A percentile compares a stretch with the other conserved stretches of the same genome.
Evolutionary conservation across 2,797 vertebrate species (phyloP).

Genomic region (Borostomias antarcticus): DNA sequence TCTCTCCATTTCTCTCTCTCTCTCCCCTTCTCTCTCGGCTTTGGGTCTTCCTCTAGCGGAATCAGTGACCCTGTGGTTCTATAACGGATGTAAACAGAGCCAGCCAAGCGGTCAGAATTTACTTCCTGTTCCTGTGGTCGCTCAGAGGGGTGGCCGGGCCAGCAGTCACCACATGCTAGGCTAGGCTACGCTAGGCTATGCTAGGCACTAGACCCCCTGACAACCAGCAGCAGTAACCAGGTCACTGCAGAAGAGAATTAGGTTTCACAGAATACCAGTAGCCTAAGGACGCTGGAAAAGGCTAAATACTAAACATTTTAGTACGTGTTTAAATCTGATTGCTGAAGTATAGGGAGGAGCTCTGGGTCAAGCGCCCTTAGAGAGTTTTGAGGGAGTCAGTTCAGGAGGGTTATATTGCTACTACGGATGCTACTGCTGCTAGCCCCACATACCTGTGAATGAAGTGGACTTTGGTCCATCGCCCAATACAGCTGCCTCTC

Average conservation of each 20-base stretch:
- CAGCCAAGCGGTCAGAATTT: slow-evolving; percentile 54
- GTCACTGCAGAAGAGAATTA: neutral
- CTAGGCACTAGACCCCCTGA: no score
- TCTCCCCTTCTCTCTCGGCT: neutral
- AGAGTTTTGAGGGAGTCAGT: no score
- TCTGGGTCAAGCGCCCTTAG: no score
- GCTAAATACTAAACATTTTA: no score
- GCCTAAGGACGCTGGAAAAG: no score
- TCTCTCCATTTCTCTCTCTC: neutral
- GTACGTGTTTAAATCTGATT: no score
- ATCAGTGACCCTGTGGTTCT: slow-evolving; percentile 20
- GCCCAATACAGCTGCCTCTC: slow-evolving; percentile 63
- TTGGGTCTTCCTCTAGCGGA: slow-evolving; percentile 5
- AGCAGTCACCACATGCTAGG: neutral
- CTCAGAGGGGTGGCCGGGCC: neutral
- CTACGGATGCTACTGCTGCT: neutral
- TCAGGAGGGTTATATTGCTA: neutral
- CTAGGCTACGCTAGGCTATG: neutral
- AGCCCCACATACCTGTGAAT: slow-evolving; percentile 46
- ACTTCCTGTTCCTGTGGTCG: slow-evolving; percentile 44
- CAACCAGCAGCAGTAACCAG: neutral
- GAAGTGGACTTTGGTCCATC: slow-evolving; percentile 68
- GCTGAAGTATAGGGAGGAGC: no score
- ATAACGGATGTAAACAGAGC: slow-evolving; percentile 64
- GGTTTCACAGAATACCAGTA: no score